Base-by-base conservation (phyloP, 2,113 vertebrate species). In the Cyanocitta stelleri region DNA sequence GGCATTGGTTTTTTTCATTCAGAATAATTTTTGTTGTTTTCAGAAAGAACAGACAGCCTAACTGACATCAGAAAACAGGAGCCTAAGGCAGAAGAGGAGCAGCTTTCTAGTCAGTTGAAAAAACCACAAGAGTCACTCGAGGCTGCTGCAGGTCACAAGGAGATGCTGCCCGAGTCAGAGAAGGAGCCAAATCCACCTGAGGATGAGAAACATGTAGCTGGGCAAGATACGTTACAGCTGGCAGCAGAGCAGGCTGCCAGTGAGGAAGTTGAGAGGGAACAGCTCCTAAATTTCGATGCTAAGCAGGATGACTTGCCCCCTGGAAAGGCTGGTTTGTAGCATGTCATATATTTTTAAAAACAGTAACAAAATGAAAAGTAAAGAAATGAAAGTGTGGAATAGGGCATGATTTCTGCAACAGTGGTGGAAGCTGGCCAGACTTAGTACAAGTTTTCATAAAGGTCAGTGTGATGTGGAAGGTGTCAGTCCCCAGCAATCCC, bases 231-330 rank as follows among this genome's bases (percentile, higher is more conserved):
- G 0, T 58, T 59, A n/a, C 75, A 73, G 74, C 69, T 23, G 0
- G 81, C 82, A 17, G 54, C 23, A 51, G 86, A 96, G 41, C 83
- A 95, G 23, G 43, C 63, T 74, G 96, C 95, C 13, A 79, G 18
- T 7, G 97, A 98, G 37, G 97, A 97, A 56, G 46, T 89, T 6
- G 97, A 98, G 85, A 96, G 96, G 54, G 97, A 98, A n/a, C 93
- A 98, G 33, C 95, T 98, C 10, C 76, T 98, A 48, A 91, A 96
- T 61, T 85, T 71, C 0, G 92, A 97, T 0, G 82, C 41, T 24
- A 96, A 93, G 56, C 90, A 91, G 22, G 96, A 97, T 41, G 91
- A 97, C 35, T 82, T 17, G 3, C 29, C n/a, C 3, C 59, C 81
- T 2, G 79, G 43, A 7, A 43, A 87, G 30, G 51, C 90, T 68